Evolutionary conservation across 2,888 invertebrate species (phyloP).

Genomic region (Brachypalpus laphriformis): DNA sequence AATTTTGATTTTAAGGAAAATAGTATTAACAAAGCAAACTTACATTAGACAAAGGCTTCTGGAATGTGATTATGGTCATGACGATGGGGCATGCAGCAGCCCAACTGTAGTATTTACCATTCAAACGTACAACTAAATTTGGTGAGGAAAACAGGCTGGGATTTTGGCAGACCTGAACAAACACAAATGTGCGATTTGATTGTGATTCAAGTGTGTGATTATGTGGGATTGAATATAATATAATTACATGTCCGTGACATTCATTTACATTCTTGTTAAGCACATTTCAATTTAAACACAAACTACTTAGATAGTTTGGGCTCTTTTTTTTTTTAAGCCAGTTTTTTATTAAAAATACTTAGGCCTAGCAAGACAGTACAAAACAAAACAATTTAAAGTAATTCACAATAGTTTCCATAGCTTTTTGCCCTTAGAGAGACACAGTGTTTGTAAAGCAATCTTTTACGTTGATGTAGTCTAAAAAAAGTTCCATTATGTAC

Average conservation of each 20-base stretch:
- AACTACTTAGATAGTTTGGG: not conserved
- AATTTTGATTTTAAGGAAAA: slow-evolving; percentile 1
- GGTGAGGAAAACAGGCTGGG: slow-evolving; percentile 90
- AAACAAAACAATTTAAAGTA: not conserved
- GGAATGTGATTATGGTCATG: slow-evolving; percentile 93
- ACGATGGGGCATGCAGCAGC: slow-evolving; percentile 94
- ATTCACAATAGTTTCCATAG: no score
- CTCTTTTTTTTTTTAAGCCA: not conserved
- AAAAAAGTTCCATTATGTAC: no score
- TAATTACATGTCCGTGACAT: slow-evolving; percentile 1
- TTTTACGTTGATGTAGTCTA: no score
- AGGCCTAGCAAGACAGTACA: not conserved
- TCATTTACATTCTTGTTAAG: slow-evolving; percentile 21
- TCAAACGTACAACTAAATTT: slow-evolving; percentile 92
- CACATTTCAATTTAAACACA: slow-evolving; percentile 58
- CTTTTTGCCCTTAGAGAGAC: no score
- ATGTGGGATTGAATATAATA: slow-evolving; percentile 1
- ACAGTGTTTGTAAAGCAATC: no score
- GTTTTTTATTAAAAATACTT: not conserved
- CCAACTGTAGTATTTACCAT: slow-evolving; percentile 96
- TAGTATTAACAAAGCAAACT: slow-evolving; percentile 77
- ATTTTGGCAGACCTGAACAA: slow-evolving; percentile 85
- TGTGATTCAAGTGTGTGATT: slow-evolving; percentile 83
- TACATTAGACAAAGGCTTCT: slow-evolving; percentile 92
- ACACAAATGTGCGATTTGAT: slow-evolving; percentile 83